Evolutionary conservation across 1,140 invertebrate genomes (phyloP).

Genomic region (Drosophila pachea): DNA sequence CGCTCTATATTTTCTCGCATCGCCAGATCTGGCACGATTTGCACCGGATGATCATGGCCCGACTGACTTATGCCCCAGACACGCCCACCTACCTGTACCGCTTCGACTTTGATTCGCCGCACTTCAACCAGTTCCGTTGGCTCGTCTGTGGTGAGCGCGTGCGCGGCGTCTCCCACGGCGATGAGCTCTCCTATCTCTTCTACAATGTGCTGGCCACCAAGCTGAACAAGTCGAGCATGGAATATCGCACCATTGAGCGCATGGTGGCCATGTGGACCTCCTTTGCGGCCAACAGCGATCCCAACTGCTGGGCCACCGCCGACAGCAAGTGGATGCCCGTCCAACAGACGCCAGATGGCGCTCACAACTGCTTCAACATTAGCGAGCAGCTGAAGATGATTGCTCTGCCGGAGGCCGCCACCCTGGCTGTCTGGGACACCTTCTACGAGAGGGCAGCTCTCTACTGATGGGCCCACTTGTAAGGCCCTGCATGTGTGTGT

Average conservation of each 20-base stretch:
- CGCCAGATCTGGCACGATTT: slow-evolving; percentile 77
- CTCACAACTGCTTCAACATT: slow-evolving; percentile 76
- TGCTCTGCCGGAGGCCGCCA: slow-evolving; percentile 71
- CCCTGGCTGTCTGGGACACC: slow-evolving; percentile 77
- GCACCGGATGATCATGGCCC: slow-evolving; percentile 65
- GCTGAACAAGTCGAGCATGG: slow-evolving; percentile 41
- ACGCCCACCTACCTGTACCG: slow-evolving; percentile 78
- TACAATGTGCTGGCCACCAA: slow-evolving; percentile 57
- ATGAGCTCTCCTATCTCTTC: slow-evolving; percentile 84
- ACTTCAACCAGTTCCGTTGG: slow-evolving; percentile 67
- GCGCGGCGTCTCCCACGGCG: slow-evolving; percentile 80
- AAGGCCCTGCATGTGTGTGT: no score
- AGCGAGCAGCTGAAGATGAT: slow-evolving; percentile 63
- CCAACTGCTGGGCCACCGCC: slow-evolving; percentile 52
- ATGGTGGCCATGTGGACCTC: slow-evolving; percentile 78
- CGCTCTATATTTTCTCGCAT: slow-evolving; percentile 67
- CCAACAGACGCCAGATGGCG: neutral
- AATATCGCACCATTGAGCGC: slow-evolving; percentile 73
- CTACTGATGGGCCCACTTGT: slow-evolving; percentile 25
- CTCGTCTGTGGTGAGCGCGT: slow-evolving; percentile 61
- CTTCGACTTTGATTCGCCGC: slow-evolving; percentile 75
- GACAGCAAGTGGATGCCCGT: slow-evolving; percentile 49
- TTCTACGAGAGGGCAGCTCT: slow-evolving; percentile 51
- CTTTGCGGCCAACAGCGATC: slow-evolving; percentile 76
- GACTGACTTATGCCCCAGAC: slow-evolving; percentile 54